A percentile compares a stretch with the other conserved stretches of the same genome.
phyloP scores from a whole-genome alignment of 2,113 vertebrate genomes.

The Rhea pennata region DNA sequence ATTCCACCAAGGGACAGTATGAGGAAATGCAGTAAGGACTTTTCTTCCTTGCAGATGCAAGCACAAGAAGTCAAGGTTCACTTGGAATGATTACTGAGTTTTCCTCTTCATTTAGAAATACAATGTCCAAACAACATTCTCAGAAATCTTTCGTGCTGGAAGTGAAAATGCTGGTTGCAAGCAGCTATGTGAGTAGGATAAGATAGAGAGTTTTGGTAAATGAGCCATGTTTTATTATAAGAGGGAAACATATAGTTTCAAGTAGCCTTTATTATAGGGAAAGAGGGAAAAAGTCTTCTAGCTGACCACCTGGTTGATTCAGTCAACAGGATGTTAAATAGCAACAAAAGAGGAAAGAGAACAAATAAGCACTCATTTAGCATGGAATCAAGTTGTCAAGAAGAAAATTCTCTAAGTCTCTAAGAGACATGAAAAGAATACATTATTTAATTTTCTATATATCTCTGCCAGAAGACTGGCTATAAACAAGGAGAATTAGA shows the following conservation, averaged over 20 bases:
- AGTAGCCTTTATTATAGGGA: not conserved
- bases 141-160: not conserved
- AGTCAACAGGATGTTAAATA: not conserved
- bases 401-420: not conserved
- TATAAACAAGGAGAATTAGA: not conserved
- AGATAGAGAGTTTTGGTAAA: not conserved
- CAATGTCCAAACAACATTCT: not conserved
- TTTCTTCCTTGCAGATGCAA: not conserved
- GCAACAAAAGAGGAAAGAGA: not conserved
- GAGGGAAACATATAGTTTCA: not conserved
- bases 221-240: not conserved
- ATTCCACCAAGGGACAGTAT: not conserved
- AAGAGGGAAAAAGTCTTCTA: not conserved
- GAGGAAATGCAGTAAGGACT: not conserved
- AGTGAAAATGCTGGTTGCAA: not conserved
- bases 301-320: not conserved
- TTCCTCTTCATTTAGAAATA: not conserved
- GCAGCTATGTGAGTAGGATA: not conserved
- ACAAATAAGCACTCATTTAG: not conserved
- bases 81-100: not conserved
- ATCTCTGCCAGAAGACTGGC: not conserved
- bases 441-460: not conserved
- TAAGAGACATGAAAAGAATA: not conserved
- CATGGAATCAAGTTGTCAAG: not conserved
- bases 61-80: not conserved